Evolutionary conservation across 2,797 vertebrate genomes (phyloP).

Genomic region (Anas georgica): DNA sequence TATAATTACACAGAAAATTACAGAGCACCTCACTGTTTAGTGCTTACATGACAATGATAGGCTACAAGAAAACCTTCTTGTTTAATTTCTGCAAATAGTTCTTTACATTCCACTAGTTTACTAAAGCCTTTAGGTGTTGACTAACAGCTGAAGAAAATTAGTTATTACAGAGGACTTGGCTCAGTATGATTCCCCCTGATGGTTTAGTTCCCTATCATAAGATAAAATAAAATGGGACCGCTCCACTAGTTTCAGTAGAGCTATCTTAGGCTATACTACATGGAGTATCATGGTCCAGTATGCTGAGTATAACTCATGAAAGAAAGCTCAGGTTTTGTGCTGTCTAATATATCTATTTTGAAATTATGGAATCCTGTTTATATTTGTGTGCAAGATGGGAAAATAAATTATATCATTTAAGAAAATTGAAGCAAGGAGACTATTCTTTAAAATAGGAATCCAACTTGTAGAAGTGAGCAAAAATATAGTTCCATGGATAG

Average conservation of each 20-base stretch:
- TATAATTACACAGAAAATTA: background rate
- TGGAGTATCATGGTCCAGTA: background rate
- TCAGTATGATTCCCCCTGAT: accelerated
- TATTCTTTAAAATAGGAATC: background rate
- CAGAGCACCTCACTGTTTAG: background rate
- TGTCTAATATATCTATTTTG: background rate
- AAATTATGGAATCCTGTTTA: background rate
- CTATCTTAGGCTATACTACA: background rate
- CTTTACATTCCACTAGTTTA: background rate
- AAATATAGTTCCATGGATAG: background rate
- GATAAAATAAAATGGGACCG: background rate
- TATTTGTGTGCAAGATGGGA: background rate
- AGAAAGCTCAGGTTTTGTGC: background rate
- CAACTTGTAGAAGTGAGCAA: background rate
- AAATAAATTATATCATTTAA: background rate
- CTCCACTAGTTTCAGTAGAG: background rate
- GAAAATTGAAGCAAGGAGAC: background rate
- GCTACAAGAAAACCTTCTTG: background rate
- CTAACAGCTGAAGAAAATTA: background rate
- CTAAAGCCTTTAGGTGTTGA: background rate
- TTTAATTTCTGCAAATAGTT: background rate
- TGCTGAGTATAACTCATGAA: background rate
- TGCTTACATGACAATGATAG: background rate
- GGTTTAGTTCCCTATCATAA: background rate
- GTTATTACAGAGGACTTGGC: background rate